These are phyloP conservation scores for Scaptomyza caliginosa DNA, from an alignment of 2,888 invertebrate genomes.

Conservation along the genomic window DNA sequence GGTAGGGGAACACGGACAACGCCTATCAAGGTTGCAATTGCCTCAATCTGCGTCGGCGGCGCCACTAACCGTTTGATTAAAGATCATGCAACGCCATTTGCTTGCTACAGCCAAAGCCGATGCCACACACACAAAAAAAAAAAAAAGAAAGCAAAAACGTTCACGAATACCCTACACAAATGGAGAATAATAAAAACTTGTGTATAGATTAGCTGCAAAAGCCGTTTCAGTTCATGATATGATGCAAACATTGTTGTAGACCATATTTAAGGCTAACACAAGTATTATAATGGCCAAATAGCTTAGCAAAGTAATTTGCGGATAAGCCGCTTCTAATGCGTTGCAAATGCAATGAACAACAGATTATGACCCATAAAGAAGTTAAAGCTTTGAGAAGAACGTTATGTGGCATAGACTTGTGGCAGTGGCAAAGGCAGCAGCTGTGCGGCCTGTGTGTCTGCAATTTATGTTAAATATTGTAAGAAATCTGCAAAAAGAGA, in stretches of 20 bases:
- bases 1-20: constrained; percentile 26
- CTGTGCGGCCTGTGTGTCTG: constrained; percentile 55
- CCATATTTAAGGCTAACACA: neutral
- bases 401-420: neutral
- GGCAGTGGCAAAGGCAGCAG: constrained; percentile 41
- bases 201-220: neutral
- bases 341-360: constrained; percentile 20
- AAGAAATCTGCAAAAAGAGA: constrained; percentile 71
- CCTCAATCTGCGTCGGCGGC: constrained; percentile 72
- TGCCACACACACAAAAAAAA: too few species aligned
- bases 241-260: neutral
- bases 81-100: constrained; percentile 45
- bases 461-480: constrained; percentile 73
- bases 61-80: constrained; percentile 71
- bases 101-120: constrained; percentile 10
- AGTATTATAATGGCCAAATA: neutral
- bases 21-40: constrained; percentile 72
- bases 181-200: neutral
- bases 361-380: constrained; percentile 22
- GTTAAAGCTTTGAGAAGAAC: constrained; percentile 13
- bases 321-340: constrained; percentile 14
- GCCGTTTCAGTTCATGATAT: neutral
- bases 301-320: neutral
- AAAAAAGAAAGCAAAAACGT: constrained; percentile 17
- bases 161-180: constrained; percentile 15